Evolutionary conservation across 2,113 vertebrate genomes (phyloP).

Genomic region (Bolborhynchus lineola): DNA sequence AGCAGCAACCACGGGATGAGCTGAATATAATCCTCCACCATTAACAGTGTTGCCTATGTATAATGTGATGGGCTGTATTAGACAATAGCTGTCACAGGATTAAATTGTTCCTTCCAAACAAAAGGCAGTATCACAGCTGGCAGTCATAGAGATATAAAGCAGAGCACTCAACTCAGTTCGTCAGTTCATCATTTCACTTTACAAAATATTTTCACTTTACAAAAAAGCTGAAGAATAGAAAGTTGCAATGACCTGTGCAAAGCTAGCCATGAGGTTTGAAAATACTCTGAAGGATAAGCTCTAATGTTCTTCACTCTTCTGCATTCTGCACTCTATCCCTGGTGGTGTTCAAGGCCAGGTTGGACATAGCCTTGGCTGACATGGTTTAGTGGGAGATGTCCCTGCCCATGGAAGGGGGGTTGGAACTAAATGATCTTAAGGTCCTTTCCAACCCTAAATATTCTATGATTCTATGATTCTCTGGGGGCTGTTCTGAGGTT

Average conservation of each 20-base stretch:
- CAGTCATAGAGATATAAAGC: neutral
- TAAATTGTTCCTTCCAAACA: neutral
- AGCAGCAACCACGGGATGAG: neutral
- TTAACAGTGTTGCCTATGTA: neutral
- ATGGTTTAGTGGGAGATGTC: no score
- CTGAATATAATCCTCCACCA: neutral
- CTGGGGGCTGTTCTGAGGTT: neutral
- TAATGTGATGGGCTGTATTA: neutral
- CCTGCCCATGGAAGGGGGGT: no score
- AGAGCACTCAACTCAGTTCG: neutral
- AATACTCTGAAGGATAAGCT: neutral
- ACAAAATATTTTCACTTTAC: neutral
- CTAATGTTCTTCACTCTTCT: neutral
- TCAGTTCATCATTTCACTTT: no score
- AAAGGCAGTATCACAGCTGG: neutral
- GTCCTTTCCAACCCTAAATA: no score
- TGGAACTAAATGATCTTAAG: no score
- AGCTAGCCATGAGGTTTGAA: neutral
- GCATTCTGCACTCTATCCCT: no score
- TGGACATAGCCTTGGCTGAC: no score
- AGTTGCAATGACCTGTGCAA: neutral
- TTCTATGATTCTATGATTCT: neutral
- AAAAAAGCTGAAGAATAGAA: neutral
- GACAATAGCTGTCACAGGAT: neutral
- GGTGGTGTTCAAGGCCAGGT: no score